Evolutionary conservation across 2,888 invertebrate species (phyloP).

Genomic region (Lamproptera curius): DNA sequence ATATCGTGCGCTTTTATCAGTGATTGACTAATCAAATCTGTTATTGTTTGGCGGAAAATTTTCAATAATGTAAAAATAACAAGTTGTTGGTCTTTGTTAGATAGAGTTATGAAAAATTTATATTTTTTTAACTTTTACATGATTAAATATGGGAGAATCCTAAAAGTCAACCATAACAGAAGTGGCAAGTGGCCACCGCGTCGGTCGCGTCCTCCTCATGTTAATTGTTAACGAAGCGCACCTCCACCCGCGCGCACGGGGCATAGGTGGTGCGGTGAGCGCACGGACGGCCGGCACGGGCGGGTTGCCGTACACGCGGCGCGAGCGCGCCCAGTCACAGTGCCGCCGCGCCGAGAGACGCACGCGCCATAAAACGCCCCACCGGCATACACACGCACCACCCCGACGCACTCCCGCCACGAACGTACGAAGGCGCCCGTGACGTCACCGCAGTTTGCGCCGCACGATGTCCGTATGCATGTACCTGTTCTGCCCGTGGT

Average conservation of each 20-base stretch:
- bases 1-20: no score
- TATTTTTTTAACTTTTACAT: no score
- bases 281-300: slow-evolving; percentile 48
- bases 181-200: no score
- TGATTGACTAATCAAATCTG: no score
- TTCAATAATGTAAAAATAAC: no score
- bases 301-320: slow-evolving; percentile 62
- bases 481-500: slow-evolving; percentile 83
- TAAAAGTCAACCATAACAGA: no score
- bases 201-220: slow-evolving; percentile 44
- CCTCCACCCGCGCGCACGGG: slow-evolving; percentile 32
- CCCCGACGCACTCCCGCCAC: slow-evolving; percentile 33
- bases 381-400: slow-evolving; percentile 20
- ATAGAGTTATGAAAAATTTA: no score
- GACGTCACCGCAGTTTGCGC: background rate
- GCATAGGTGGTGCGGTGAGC: slow-evolving; percentile 65
- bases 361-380: slow-evolving; percentile 59
- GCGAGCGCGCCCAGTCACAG: slow-evolving; percentile 76
- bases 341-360: slow-evolving; percentile 75
- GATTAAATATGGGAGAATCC: no score
- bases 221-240: slow-evolving; percentile 61
- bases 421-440: slow-evolving; percentile 12
- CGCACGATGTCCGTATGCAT: slow-evolving; percentile 77
- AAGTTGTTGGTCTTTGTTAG: no score
- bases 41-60: no score